Evolutionary conservation across 2,113 vertebrate genomes (phyloP).

Genomic region (Phalacrocorax brasilianus): DNA sequence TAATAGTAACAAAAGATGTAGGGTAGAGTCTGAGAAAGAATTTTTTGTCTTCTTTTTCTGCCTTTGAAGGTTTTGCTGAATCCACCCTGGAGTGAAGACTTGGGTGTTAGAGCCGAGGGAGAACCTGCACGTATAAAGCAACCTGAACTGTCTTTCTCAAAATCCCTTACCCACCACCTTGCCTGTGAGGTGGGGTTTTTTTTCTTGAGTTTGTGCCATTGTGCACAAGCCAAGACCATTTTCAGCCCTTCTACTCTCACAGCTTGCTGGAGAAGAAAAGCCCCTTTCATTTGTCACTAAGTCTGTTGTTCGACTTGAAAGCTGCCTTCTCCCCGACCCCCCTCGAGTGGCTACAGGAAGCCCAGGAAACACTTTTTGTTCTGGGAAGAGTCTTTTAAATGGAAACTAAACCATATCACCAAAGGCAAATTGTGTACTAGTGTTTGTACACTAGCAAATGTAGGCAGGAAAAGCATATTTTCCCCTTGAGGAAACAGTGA

Average conservation of each 20-base stretch:
- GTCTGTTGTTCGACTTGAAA: background rate
- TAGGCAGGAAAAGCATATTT: background rate
- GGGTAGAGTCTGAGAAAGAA: background rate
- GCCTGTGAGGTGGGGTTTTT: background rate
- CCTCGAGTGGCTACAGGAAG: background rate
- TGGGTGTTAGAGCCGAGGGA: background rate
- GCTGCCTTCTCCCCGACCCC: background rate
- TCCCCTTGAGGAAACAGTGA: background rate
- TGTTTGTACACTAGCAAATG: background rate
- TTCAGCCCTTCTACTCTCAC: background rate
- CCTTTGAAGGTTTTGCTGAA: slow-evolving; percentile 50
- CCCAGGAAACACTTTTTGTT: background rate
- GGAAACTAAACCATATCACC: background rate
- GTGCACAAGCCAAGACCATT: background rate
- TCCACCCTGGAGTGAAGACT: slow-evolving; percentile 20
- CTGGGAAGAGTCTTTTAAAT: background rate
- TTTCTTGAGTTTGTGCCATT: background rate
- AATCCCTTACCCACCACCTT: background rate
- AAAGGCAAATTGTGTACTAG: background rate
- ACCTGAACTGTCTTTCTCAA: background rate
- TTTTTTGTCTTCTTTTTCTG: background rate
- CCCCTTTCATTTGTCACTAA: background rate
- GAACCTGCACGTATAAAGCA: background rate
- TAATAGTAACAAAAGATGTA: slow-evolving; percentile 33
- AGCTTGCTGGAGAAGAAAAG: background rate